Conservation (phyloP, 2,797 vertebrate species). For the Hemitrygon akajei region DNA sequence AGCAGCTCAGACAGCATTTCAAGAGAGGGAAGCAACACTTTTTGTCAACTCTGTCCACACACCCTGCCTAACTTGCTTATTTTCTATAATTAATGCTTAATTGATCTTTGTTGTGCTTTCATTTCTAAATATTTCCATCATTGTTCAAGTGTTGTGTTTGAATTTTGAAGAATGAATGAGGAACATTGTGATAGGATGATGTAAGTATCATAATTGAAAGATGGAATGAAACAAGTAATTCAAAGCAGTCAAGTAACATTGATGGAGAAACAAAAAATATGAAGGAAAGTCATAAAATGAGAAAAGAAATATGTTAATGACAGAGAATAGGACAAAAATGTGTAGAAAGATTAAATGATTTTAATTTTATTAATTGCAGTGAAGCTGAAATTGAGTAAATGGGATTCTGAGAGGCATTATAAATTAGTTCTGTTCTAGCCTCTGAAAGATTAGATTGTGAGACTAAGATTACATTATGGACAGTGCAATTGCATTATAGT, state of each 20-base stretch:
- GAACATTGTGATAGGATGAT: not conserved
- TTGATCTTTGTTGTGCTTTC: not conserved
- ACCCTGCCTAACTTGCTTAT: no score
- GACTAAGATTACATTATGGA: no score
- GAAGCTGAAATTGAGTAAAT: not conserved
- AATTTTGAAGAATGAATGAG: not conserved
- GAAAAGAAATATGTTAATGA: not conserved
- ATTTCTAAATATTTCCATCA: not conserved
- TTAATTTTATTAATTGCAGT: constrained; percentile 14
- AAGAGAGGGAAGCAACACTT: no score
- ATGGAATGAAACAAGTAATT: not conserved
- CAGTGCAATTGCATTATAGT: no score
- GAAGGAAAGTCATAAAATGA: not conserved
- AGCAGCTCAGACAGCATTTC: no score
- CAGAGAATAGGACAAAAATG: not conserved
- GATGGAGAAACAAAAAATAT: not conserved
- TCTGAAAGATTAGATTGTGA: not conserved
- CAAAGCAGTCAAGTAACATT: not conserved
- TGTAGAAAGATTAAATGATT: not conserved
- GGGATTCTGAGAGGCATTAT: not conserved
- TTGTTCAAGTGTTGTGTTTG: not conserved
- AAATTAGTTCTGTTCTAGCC: not conserved
- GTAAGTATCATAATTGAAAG: not conserved
- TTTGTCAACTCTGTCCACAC: no score
- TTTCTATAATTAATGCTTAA: not conserved